These are phyloP conservation scores for Lasiommata megera DNA, from an alignment of 2,888 invertebrate genomes.

Conservation along the genomic window DNA sequence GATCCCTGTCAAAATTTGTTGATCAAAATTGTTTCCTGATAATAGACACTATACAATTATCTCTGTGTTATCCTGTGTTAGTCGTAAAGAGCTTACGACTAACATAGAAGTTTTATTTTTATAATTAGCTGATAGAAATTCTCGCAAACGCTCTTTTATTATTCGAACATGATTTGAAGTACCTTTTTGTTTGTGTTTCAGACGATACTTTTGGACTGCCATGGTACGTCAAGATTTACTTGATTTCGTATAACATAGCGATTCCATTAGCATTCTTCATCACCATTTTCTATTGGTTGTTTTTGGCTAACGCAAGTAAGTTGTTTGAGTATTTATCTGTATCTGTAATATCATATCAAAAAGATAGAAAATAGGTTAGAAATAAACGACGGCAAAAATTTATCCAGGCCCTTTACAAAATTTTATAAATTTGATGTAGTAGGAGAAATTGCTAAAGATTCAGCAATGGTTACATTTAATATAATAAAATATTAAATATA, in stretches of 20 bases:
- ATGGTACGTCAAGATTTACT: slow-evolving; percentile 61
- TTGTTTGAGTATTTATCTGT: background rate
- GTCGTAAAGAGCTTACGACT: too few relatives aligned
- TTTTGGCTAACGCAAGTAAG: slow-evolving; percentile 52
- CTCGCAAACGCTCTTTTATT: too few relatives aligned
- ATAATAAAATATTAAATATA: too few relatives aligned
- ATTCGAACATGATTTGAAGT: background rate
- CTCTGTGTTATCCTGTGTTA: too few relatives aligned
- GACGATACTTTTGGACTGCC: slow-evolving; percentile 54
- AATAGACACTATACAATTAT: too few relatives aligned
- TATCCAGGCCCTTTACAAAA: background rate
- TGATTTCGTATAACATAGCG: slow-evolving; percentile 57
- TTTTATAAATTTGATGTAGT: background rate
- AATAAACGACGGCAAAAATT: background rate
- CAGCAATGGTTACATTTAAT: too few relatives aligned
- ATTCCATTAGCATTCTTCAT: slow-evolving; percentile 65
- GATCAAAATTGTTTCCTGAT: too few relatives aligned
- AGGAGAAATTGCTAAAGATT: background rate
- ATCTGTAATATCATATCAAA: background rate
- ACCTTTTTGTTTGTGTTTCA: slow-evolving; percentile 42
- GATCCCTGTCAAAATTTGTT: too few relatives aligned
- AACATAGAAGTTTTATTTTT: too few relatives aligned
- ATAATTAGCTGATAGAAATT: too few relatives aligned
- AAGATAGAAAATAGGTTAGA: background rate
- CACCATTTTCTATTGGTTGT: slow-evolving; percentile 62